Conservation (phyloP, 2,113 vertebrate genomes). For the Agapornis roseicollis region DNA sequence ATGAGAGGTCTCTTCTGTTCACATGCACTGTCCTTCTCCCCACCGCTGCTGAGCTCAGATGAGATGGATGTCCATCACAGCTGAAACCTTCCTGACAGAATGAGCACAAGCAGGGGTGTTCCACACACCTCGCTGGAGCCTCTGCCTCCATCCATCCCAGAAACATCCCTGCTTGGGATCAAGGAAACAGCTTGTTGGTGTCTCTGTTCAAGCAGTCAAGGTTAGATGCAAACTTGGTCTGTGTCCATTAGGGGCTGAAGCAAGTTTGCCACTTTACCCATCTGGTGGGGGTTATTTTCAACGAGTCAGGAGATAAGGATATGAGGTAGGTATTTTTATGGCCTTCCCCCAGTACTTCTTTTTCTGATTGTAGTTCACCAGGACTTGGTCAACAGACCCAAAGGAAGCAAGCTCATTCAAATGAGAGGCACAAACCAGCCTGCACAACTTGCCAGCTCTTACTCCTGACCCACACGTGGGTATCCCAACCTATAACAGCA, state of each 20-base stretch:
- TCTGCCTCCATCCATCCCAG: neutral
- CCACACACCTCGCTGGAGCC: neutral
- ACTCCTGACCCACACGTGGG: neutral
- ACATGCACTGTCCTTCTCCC: neutral
- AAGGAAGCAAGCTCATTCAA: neutral
- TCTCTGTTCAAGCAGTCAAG: neutral
- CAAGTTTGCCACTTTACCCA: neutral
- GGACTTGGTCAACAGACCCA: neutral
- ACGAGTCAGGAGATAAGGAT: neutral
- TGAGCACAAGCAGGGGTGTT: neutral
- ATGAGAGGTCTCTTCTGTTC: neutral
- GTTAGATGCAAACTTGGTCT: neutral
- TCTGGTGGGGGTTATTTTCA: neutral
- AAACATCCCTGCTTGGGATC: neutral
- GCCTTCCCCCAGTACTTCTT: neutral
- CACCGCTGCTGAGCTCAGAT: neutral
- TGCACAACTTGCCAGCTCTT: neutral
- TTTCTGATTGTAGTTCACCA: neutral
- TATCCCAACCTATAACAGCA: neutral
- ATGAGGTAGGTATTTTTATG: neutral
- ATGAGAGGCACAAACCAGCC: neutral
- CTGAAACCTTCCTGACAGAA: neutral
- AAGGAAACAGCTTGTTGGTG: neutral
- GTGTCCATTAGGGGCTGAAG: fast-evolving
- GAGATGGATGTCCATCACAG: fast-evolving